A percentile compares a stretch with the other conserved stretches of the same genome.
These are phyloP conservation scores for Melipona bicolor DNA, from an alignment of 2,888 invertebrate species.

Conservation along the genomic window DNA sequence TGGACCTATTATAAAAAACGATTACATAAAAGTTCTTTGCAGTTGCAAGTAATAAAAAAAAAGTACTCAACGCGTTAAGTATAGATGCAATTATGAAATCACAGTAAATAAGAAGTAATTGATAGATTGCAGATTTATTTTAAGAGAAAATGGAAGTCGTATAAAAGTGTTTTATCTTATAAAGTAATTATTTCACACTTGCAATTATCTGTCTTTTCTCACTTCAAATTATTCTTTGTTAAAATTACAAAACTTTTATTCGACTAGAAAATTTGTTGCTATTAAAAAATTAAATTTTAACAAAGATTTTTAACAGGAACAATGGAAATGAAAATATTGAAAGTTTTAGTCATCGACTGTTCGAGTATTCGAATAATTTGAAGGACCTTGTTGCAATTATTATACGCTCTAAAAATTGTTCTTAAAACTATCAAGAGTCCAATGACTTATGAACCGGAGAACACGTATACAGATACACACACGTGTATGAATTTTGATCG, in stretches of 20 bases:
- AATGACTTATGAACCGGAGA: background rate
- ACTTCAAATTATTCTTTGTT: background rate
- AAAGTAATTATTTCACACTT: too few species aligned
- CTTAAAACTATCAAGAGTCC: background rate
- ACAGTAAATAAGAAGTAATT: too few species aligned
- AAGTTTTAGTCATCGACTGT: background rate
- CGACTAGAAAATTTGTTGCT: background rate
- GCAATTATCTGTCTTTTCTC: too few species aligned
- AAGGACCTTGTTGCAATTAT: background rate
- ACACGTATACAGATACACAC: background rate
- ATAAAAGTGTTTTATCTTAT: too few species aligned
- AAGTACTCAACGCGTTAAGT: too few species aligned
- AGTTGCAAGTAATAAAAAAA: background rate
- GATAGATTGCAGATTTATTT: too few species aligned
- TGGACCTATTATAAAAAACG: background rate
- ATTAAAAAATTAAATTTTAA: background rate
- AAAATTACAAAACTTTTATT: background rate
- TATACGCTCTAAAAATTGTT: background rate
- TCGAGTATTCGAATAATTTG: background rate
- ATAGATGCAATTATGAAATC: too few species aligned
- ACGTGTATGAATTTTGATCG: constrained; percentile 19
- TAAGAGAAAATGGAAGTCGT: too few species aligned
- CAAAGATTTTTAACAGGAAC: background rate
- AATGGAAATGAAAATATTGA: background rate
- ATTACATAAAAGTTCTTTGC: background rate